phyloP scores from a whole-genome alignment of 2,888 invertebrate genomes.

The Philereme transversata region DNA sequence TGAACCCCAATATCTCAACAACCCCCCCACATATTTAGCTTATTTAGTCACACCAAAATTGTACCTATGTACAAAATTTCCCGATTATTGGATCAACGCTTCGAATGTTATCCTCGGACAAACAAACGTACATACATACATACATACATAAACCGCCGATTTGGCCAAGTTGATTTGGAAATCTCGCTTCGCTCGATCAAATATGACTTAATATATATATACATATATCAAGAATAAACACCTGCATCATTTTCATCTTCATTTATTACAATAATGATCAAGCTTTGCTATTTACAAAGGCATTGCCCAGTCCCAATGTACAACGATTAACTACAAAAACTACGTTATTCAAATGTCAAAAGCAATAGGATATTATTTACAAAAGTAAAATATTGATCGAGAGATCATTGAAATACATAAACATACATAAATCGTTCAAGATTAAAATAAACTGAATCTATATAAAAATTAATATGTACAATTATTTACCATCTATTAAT shows the following conservation, averaged over 20 bases:
- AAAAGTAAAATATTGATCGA: not conserved
- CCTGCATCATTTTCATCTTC: slow-evolving; percentile 1
- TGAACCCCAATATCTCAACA: no score
- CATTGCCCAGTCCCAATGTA: slow-evolving; percentile 36
- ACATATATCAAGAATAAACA: not conserved
- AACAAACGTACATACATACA: no score
- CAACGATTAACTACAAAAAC: slow-evolving; percentile 14
- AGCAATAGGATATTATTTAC: slow-evolving; percentile 19
- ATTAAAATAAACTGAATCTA: not conserved
- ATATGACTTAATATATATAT: no score
- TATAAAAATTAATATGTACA: not conserved
- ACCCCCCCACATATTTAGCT: no score
- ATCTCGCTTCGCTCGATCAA: no score
- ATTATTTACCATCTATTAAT: slow-evolving; percentile 2
- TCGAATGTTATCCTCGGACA: no score
- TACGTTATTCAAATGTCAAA: slow-evolving; percentile 11
- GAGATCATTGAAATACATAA: slow-evolving; percentile 1
- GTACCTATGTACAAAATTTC: no score
- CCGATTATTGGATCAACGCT: no score
- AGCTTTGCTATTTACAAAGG: slow-evolving; percentile 40
- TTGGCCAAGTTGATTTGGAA: no score
- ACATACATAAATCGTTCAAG: not conserved
- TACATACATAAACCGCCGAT: no score
- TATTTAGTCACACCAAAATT: no score
- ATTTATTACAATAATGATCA: slow-evolving; percentile 26